A percentile compares a stretch with the other conserved stretches of the same genome.
These are phyloP conservation scores for Palythoa caribaeorum DNA, from an alignment of 92 coral and sea anemone genomes.

Conservation along the genomic window DNA sequence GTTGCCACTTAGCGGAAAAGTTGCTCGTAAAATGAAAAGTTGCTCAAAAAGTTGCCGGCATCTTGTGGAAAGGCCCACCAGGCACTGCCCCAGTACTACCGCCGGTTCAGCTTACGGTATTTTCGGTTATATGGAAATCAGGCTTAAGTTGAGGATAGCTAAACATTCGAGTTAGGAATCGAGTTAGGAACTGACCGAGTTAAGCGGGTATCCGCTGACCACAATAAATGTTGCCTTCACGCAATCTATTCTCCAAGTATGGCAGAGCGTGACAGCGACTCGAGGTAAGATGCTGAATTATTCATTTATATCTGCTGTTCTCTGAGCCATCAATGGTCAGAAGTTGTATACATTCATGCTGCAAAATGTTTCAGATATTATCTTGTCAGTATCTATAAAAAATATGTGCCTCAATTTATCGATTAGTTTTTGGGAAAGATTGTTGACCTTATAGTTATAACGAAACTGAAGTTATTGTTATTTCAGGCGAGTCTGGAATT, in stretches of 20 bases:
- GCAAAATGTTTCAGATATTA: slow-evolving; percentile 19
- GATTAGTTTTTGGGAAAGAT: slow-evolving; percentile 13
- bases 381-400: background rate
- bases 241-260: slow-evolving; percentile 15
- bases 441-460: slow-evolving; percentile 8
- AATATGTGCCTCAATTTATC: slow-evolving; percentile 18
- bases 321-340: slow-evolving; percentile 24
- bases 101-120: no score
- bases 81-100: no score
- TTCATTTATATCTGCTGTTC: slow-evolving; percentile 12
- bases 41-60: no score
- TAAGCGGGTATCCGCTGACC: slow-evolving; percentile 24
- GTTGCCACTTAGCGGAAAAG: no score
- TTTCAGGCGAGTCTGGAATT: slow-evolving; percentile 1
- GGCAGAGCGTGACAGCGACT: slow-evolving; percentile 16
- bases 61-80: no score
- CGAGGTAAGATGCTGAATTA: slow-evolving; percentile 18
- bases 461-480: slow-evolving; percentile 12
- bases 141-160: no score
- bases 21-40: no score
- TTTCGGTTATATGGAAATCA: no score
- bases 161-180: slow-evolving; percentile 11
- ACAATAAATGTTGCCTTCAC: slow-evolving; percentile 12
- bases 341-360: slow-evolving; percentile 28
- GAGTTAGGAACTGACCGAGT: slow-evolving; percentile 12